A percentile compares a stretch with the other conserved stretches of the same genome.
Conservation (phyloP, 2,113 vertebrate species). For the Eurypyga helias region DNA sequence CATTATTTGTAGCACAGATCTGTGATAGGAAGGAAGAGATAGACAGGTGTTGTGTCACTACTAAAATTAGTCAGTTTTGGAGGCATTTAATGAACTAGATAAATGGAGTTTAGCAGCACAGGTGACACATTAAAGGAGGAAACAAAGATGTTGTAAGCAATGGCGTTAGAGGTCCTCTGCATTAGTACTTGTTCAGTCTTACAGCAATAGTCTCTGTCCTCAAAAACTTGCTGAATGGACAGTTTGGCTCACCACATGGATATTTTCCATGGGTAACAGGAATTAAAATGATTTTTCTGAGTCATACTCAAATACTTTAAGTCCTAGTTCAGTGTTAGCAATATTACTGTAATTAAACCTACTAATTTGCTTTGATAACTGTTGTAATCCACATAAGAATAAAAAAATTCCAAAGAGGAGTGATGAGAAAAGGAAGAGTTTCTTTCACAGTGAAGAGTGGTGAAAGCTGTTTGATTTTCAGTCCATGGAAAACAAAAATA, state of each 20-base stretch:
- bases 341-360: not conserved
- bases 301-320: not conserved
- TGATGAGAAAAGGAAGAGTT: not conserved
- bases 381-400: not conserved
- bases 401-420: not conserved
- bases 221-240: not conserved
- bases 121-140: not conserved
- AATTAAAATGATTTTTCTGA: not conserved
- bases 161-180: not conserved
- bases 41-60: not conserved
- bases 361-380: not conserved
- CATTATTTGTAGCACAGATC: not conserved
- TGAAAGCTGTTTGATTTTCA: not conserved
- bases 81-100: not conserved
- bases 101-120: not conserved
- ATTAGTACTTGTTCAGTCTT: not conserved
- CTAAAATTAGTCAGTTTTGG: not conserved
- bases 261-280: not conserved
- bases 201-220: not conserved
- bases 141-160: not conserved
- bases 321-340: not conserved
- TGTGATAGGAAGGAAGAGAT: not conserved
- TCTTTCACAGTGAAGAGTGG: not conserved
- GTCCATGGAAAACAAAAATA: not conserved
- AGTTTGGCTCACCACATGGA: not conserved